Evolutionary conservation across 2,888 invertebrate genomes (phyloP), one percentile per base, ranked within the genome.

Genomic region (Autographa pulchrina): DNA sequence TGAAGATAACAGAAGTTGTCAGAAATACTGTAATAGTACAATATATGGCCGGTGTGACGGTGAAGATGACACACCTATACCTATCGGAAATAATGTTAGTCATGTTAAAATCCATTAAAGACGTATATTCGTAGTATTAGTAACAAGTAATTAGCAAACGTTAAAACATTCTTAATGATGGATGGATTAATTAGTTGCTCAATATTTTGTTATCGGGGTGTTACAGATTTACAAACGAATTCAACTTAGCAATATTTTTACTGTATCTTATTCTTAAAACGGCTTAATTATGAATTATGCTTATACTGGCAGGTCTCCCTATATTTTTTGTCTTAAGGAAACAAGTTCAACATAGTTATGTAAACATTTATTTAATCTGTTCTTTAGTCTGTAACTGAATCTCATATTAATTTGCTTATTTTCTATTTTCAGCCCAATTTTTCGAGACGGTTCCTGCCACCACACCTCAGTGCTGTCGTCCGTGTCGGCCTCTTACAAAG

Each of bases 381-480:
- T n/a, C n/a, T 2, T 48, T 5, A n/a, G 5, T 48, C 35, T 48
- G 3, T 5, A 16, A 31, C 6, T 31, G 16, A 5, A 6, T 7
- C 5, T 16, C 31, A 52, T 48, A 32, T 16, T 65, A 59, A 62
- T 20, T 7, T 16, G 14, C 52, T 65, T 5, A 68, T 76, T 81
- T 54, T 80, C 89, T 92, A 43, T 80, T 96, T 94, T 70, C 93
- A 97, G 97, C 91, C 96, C 96, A 84, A 95, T 96, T 89, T 98
- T 98, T 92, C 97, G 98, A 96, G 98, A 98, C 96, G 97, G 97
- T 83, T 96, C 97, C 90, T 98, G 97, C 91, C 97, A 98, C 91
- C 97, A 97, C 93, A 97, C 97, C 80, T 98, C 98, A 91, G 97
- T 98, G 72, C 96, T 98, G 77, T 97, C 98, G 76, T 98, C 98